These are phyloP conservation scores for Nomada lathburiana DNA, from an alignment of 2,888 invertebrate species.

Conservation along the genomic window DNA sequence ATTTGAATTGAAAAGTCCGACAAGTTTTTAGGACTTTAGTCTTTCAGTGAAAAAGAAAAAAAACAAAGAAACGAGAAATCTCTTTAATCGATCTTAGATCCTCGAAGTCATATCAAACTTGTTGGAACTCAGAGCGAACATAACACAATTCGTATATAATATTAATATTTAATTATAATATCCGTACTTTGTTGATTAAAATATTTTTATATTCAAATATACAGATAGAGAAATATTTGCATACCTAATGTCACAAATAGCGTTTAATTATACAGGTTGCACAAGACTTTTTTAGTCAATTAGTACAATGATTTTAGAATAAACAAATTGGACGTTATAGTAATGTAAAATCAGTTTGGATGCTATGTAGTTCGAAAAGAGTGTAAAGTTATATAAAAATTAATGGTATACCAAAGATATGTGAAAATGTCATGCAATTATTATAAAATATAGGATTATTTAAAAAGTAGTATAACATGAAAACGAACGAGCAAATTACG, in stretches of 20 bases:
- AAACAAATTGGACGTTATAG: slow-evolving; percentile 43
- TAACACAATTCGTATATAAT: slow-evolving; percentile 62
- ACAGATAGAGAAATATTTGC: slow-evolving; percentile 59
- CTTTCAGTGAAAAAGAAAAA: slow-evolving; percentile 16
- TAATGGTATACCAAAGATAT: slow-evolving; percentile 84
- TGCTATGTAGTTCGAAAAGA: slow-evolving; percentile 59
- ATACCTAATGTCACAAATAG: slow-evolving; percentile 63
- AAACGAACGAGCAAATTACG: slow-evolving; percentile 56
- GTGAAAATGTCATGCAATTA: slow-evolving; percentile 80
- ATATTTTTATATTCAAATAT: slow-evolving; percentile 71
- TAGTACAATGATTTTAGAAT: slow-evolving; percentile 51
- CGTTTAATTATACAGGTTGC: slow-evolving; percentile 65
- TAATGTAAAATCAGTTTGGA: slow-evolving; percentile 55
- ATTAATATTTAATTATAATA: slow-evolving; percentile 62
- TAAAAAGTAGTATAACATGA: slow-evolving; percentile 54
- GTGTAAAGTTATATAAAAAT: slow-evolving; percentile 80
- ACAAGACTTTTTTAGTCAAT: slow-evolving; percentile 68
- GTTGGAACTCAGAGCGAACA: slow-evolving; percentile 44
- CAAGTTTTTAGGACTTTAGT: slow-evolving; percentile 35
- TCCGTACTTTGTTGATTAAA: slow-evolving; percentile 66
- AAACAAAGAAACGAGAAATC: slow-evolving; percentile 29
- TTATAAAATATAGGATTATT: slow-evolving; percentile 79
- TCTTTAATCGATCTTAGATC: slow-evolving; percentile 35
- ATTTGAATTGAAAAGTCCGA: slow-evolving; percentile 44
- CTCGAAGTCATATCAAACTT: slow-evolving; percentile 61